phyloP scores from a whole-genome alignment of 2,797 vertebrate species.

The Oreochromis grahami region DNA sequence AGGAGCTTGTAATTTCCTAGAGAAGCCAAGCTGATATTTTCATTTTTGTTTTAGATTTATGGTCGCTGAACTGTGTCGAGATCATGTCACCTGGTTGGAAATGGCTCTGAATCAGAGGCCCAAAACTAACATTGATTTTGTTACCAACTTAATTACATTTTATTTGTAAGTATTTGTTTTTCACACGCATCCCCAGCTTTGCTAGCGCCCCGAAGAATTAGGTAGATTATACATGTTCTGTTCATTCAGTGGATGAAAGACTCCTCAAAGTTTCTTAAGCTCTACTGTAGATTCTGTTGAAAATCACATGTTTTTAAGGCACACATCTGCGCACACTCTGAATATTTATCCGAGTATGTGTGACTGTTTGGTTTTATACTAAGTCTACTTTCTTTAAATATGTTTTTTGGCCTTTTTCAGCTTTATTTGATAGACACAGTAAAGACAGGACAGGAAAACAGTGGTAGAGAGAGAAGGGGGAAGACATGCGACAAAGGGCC shows the following conservation, averaged over 20 bases:
- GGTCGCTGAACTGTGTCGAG: neutral
- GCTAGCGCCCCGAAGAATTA: neutral
- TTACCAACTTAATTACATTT: constrained; percentile 16
- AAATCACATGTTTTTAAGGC: neutral
- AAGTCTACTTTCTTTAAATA: neutral
- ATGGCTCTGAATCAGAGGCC: constrained; percentile 6
- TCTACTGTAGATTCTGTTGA: neutral
- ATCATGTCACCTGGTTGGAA: constrained; percentile 13
- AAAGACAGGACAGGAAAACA: neutral
- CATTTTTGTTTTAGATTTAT: constrained; percentile 33
- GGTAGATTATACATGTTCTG: neutral
- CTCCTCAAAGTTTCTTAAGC: neutral
- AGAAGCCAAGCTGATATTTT: constrained; percentile 40
- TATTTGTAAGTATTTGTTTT: constrained; percentile 11
- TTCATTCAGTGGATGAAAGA: neutral
- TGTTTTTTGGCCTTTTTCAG: neutral
- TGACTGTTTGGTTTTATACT: neutral
- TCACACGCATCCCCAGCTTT: neutral
- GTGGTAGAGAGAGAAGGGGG: neutral
- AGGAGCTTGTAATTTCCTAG: constrained; percentile 32
- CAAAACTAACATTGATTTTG: constrained; percentile 20
- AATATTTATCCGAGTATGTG: neutral
- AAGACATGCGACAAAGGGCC: neutral
- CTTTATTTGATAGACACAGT: neutral
- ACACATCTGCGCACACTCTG: neutral